Evolutionary conservation across 2,797 vertebrate genomes (phyloP), one percentile per base, ranked within the genome.

Genomic region (Apogon talboti): DNA sequence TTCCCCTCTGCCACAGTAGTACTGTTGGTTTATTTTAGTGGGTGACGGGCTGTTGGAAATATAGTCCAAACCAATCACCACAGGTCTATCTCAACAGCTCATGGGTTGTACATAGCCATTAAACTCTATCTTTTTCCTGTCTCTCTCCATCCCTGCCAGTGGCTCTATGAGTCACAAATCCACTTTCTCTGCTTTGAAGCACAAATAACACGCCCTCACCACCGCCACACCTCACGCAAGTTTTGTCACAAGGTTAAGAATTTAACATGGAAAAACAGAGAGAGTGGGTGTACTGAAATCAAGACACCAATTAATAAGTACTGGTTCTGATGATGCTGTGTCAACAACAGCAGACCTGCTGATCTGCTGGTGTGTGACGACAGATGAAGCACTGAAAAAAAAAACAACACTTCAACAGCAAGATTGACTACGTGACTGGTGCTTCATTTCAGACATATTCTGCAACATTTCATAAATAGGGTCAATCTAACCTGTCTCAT

Each of bases 1-100:
- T 80, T 76, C 74, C 74, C 53, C 64, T 63, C 54, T 57, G 42
- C 50, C 67, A 76, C 41, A 0, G 45, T 49, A 40, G 40, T 12
- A 71, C 52, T 82, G 74, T 71, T 74, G 78, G 71, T 79, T 82
- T 74, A 84, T 87, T 82, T 89, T 71, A 85, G 74, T 16, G 5
- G 58, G 59, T 75, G 82, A 82, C 40, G 44, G 64, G 59, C 61
- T 74, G 67, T 65, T 84, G 66, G 70, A 87, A 78, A 74, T 81
- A 56, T 51, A 77, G 74, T 65, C 66, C 60, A 83, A 82, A 78
- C 81, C 80, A 75, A 85, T 88, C 70, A 79, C 71, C 56, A 13
- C 30, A 66, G 57, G 54, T 88, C 72, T 71, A 24, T 59, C 71
- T 70, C 66, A 51, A 44, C 76, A 81, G 68, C 76, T 73, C 77